Conservation (phyloP, 2,888 invertebrate genomes). For the Seira ritae region DNA sequence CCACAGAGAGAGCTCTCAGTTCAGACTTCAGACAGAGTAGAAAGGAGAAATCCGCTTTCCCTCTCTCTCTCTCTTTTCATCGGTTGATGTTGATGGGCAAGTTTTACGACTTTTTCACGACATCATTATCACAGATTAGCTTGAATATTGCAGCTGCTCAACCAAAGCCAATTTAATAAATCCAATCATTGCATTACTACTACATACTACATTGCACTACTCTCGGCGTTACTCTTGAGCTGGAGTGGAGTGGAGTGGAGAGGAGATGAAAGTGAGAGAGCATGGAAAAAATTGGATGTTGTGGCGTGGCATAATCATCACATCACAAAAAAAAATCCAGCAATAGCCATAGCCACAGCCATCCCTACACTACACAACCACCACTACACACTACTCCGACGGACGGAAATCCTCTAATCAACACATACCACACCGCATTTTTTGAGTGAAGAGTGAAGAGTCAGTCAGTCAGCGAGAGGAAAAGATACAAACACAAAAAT, state of each 20-base stretch:
- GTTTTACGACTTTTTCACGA: slow-evolving; percentile 73
- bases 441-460: slow-evolving; percentile 20
- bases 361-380: slow-evolving; percentile 22
- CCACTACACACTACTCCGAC: too few relatives aligned
- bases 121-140: slow-evolving; percentile 72
- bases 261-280: neutral
- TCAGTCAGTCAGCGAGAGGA: neutral
- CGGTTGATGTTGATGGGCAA: slow-evolving; percentile 46
- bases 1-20: neutral
- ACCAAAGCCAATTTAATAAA: slow-evolving; percentile 69
- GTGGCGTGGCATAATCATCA: slow-evolving; percentile 21
- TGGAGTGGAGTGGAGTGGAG: slow-evolving; percentile 8
- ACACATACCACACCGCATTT: slow-evolving; percentile 52
- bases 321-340: neutral
- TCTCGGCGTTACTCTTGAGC: neutral
- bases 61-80: neutral
- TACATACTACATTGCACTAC: slow-evolving; percentile 25
- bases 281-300: slow-evolving; percentile 14
- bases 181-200: slow-evolving; percentile 68
- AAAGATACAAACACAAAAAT: too few relatives aligned
- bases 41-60: slow-evolving; percentile 3
- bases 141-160: slow-evolving; percentile 70
- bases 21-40: neutral
- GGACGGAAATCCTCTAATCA: slow-evolving; percentile 65
- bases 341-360: neutral